A percentile compares a stretch with the other conserved stretches of the same genome.
Evolutionary conservation across 2,797 vertebrate genomes (phyloP).

Genomic region (Vireo griseus): DNA sequence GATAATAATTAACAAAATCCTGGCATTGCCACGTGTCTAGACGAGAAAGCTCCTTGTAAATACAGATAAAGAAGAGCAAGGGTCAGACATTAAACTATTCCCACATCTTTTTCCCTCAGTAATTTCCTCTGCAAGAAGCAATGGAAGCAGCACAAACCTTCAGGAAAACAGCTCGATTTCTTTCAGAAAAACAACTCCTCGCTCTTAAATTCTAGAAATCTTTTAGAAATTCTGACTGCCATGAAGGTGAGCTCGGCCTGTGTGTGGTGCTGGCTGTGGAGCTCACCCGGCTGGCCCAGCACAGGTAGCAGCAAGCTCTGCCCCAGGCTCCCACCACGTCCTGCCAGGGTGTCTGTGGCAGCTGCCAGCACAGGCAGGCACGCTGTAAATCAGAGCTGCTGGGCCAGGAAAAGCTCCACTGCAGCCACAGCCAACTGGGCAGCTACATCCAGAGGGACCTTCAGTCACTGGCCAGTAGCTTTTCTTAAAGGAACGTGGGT

Average conservation of each 20-base stretch:
- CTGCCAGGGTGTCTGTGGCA: not conserved
- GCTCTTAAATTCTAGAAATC: not conserved
- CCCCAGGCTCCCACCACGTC: not conserved
- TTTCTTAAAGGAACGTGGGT: not conserved
- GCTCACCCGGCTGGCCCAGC: not conserved
- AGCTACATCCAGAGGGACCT: not conserved
- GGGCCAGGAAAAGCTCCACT: not conserved
- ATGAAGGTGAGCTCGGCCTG: rapidly evolving
- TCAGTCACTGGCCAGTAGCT: not conserved
- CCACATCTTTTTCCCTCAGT: not conserved
- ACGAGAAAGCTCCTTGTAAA: not conserved
- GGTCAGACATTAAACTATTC: not conserved
- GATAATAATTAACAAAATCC: not conserved
- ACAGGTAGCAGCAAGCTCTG: not conserved
- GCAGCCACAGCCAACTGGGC: not conserved
- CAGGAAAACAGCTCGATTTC: not conserved
- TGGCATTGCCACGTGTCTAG: not conserved
- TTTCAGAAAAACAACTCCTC: not conserved
- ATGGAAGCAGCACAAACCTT: not conserved
- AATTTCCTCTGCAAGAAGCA: not conserved
- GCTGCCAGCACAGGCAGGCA: not conserved
- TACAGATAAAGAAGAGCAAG: not conserved
- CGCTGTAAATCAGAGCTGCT: not conserved
- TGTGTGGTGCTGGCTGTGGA: not conserved
- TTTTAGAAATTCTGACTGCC: not conserved